Conservation (phyloP, 2,113 vertebrate genomes). For the Calyptommatus sinebrachiatus region DNA sequence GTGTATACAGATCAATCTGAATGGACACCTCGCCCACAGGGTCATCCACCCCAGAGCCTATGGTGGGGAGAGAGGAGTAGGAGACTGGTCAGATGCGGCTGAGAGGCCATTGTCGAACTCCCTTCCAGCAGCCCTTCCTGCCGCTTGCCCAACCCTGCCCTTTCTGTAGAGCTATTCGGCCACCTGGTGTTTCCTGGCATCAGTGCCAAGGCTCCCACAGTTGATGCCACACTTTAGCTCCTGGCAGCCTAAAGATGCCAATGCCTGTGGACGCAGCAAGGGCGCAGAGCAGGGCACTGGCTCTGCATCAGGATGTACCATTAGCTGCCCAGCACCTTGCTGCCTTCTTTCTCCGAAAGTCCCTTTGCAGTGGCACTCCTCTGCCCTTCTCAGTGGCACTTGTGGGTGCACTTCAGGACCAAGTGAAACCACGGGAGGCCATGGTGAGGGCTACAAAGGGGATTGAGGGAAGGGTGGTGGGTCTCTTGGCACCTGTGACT, state of each 20-base stretch:
- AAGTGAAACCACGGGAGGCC: background rate
- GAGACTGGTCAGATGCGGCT: background rate
- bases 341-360: too few species aligned
- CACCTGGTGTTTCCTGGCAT: too few species aligned
- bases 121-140: background rate
- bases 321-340: background rate
- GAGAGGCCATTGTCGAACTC: background rate
- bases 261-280: too few species aligned
- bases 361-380: too few species aligned
- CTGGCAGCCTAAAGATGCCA: too few species aligned
- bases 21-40: conserved; percentile 92
- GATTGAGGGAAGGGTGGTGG: background rate
- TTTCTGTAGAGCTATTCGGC: too few species aligned
- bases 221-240: too few species aligned
- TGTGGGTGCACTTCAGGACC: background rate
- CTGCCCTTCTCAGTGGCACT: background rate
- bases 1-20: conserved; percentile 92
- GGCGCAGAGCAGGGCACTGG: background rate
- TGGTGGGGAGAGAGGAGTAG: conserved; percentile 14
- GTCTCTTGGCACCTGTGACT: background rate
- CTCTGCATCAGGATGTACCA: too few species aligned
- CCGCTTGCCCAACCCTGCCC: background rate
- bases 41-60: conserved; percentile 89
- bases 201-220: too few species aligned
- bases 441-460: background rate